Evolutionary conservation across 2,797 vertebrate species (phyloP).

Genomic region (Gouania willdenowi): DNA sequence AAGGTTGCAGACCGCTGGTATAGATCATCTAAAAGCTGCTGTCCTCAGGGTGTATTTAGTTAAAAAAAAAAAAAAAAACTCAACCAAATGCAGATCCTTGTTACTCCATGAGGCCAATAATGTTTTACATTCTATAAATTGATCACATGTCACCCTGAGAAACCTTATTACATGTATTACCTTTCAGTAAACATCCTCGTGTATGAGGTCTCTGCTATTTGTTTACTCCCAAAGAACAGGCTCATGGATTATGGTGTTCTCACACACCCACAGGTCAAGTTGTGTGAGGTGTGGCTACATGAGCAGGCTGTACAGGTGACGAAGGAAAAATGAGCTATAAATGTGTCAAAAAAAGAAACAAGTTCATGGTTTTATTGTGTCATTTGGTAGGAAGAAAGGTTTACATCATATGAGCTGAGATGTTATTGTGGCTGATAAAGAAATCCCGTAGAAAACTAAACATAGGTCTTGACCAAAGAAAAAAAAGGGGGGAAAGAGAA

Average conservation of each 20-base stretch:
- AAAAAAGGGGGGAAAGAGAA: no score
- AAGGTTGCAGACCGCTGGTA: no score
- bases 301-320: conserved; percentile 21
- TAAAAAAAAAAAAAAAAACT: no score
- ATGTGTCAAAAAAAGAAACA: conserved; percentile 18
- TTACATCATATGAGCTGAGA: no score
- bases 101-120: conserved; percentile 26
- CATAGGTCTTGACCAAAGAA: no score
- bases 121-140: no score
- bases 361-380: no score
- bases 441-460: no score
- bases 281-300: conserved; percentile 36
- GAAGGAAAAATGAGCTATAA: conserved; percentile 29
- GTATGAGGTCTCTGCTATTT: conserved; percentile 34
- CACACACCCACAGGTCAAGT: conserved; percentile 1
- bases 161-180: conserved; percentile 1
- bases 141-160: conserved; percentile 31
- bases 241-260: conserved; percentile 3
- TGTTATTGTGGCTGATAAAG: no score
- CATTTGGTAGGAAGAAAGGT: no score
- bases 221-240: conserved; percentile 43
- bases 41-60: conserved; percentile 18
- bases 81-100: no score
- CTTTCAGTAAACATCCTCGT: conserved; percentile 30
- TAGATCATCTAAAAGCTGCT: no score